These are phyloP conservation scores for Bimastos eiseni DNA, from an alignment of 2,888 invertebrate species.

Conservation along the genomic window DNA sequence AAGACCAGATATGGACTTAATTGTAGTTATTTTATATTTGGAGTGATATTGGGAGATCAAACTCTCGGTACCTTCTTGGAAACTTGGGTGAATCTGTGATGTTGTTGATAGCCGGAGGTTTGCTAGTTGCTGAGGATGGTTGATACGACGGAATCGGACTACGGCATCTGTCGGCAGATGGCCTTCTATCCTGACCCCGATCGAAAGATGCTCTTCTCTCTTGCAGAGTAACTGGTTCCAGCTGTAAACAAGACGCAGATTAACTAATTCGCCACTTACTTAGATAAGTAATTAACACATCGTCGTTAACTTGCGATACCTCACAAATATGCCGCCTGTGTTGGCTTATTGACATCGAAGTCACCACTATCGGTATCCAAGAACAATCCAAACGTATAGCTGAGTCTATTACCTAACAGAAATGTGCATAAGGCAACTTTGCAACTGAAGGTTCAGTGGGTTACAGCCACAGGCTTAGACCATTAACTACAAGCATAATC, in stretches of 20 bases:
- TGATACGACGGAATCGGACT: background rate
- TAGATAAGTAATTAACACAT: background rate
- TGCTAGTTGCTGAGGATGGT: background rate
- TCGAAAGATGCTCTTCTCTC: slow-evolving; percentile 9
- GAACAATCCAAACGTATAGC: too few species aligned
- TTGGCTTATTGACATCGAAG: too few species aligned
- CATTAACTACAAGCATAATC: too few species aligned
- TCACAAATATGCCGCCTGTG: too few species aligned
- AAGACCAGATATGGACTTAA: background rate
- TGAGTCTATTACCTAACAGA: too few species aligned
- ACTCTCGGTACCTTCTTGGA: background rate
- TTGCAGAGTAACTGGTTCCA: slow-evolving; percentile 5
- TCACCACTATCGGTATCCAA: too few species aligned
- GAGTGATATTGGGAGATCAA: background rate
- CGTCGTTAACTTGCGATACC: too few species aligned
- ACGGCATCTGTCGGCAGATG: background rate
- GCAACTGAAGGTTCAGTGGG: too few species aligned
- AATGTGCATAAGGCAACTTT: too few species aligned
- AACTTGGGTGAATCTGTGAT: background rate
- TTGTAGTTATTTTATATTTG: too few species aligned
- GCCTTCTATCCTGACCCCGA: background rate
- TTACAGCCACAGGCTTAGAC: too few species aligned
- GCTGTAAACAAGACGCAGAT: background rate
- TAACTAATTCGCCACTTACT: background rate
- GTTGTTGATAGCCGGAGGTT: background rate